phyloP scores from a whole-genome alignment of 2,113 vertebrate species.

The Zeus faber region DNA sequence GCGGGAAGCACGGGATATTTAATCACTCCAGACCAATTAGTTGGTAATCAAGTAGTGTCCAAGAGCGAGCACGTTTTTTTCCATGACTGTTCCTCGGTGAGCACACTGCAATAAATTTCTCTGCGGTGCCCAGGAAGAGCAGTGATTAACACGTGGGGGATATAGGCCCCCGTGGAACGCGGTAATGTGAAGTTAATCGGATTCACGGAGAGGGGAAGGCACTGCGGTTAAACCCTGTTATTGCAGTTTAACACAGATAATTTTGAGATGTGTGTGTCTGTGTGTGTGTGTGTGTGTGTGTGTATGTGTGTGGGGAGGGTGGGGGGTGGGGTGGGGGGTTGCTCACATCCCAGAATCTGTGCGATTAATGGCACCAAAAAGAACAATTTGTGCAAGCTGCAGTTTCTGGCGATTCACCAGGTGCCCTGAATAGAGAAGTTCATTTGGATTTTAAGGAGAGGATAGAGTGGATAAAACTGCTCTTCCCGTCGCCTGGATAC shows the following conservation, averaged over 20 bases:
- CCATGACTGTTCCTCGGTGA: slow-evolving; percentile 85
- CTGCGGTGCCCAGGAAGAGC: slow-evolving; percentile 52
- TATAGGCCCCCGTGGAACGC: slow-evolving; percentile 70
- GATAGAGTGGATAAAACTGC: background rate
- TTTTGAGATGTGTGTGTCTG: slow-evolving; percentile 55
- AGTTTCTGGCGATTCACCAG: too few relatives aligned
- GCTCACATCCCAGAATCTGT: too few relatives aligned
- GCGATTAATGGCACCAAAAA: too few relatives aligned
- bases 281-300: too few relatives aligned
- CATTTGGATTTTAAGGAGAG: too few relatives aligned
- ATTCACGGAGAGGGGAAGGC: slow-evolving; percentile 64
- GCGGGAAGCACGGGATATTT: slow-evolving; percentile 98
- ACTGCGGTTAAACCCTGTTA: slow-evolving; percentile 63
- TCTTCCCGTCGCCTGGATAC: background rate
- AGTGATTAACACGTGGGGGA: slow-evolving; percentile 73
- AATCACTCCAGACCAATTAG: slow-evolving; percentile 99
- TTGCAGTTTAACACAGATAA: slow-evolving; percentile 75
- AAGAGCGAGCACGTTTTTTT: slow-evolving; percentile 87
- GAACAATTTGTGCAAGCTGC: too few relatives aligned
- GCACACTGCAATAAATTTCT: slow-evolving; percentile 74
- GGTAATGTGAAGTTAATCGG: slow-evolving; percentile 73
- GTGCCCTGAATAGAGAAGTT: too few relatives aligned
- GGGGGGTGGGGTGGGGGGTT: too few relatives aligned
- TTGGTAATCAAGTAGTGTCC: slow-evolving; percentile 97
- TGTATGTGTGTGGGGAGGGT: too few relatives aligned